Base-by-base conservation (phyloP, 2,797 vertebrate species). In the Cryptoblepharus egeriae region DNA sequence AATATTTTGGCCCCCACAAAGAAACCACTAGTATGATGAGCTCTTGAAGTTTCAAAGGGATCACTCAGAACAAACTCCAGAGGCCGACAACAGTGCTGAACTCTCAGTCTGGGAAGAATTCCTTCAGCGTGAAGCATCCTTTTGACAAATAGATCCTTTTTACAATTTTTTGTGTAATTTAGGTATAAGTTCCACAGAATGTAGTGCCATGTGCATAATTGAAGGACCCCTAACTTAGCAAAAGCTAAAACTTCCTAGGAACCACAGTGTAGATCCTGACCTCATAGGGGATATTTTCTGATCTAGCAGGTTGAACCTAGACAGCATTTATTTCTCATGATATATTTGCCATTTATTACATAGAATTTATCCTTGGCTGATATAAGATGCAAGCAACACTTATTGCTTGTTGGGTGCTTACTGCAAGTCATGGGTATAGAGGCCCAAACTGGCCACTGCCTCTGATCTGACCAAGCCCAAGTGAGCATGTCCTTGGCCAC, bases 1-100 rank as follows among this genome's bases (percentile, higher is more conserved):
- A 74, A 2, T 6, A 57, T 57, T 13, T 37, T 11, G 45, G 42
- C 73, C 16, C 60, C 80, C 18, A 49, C n/a, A 28, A 49, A 68
- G 15, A 71, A 49, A 18, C 52, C 39, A 24, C 65, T 35, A 15
- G 5, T 49, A 70, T 35, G n/a, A 57, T 32, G 60, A 42, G 68
- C 32, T 81, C 68, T 76, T 42, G 65, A 37, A 60, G 49, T 32
- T 63, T 52, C 39, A 74, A 12, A 42, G 39, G 5, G 35, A 55
- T 73, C 30, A 81, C 9, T 61, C 75, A 68, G 57, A 74, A 71
- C 24, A 81, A 73, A 35, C 22, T 30, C 73, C 60, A 64, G 55
- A 73, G 16, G 35, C 9, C 18, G 35, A 49, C 61, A 16, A 30
- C 20, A 45, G 63, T 67, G 65, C 55, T 69, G 68, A 79, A 61